Evolutionary conservation across 2,888 invertebrate species (phyloP), one percentile per base, ranked within the genome.

Genomic region (Troides helena): DNA sequence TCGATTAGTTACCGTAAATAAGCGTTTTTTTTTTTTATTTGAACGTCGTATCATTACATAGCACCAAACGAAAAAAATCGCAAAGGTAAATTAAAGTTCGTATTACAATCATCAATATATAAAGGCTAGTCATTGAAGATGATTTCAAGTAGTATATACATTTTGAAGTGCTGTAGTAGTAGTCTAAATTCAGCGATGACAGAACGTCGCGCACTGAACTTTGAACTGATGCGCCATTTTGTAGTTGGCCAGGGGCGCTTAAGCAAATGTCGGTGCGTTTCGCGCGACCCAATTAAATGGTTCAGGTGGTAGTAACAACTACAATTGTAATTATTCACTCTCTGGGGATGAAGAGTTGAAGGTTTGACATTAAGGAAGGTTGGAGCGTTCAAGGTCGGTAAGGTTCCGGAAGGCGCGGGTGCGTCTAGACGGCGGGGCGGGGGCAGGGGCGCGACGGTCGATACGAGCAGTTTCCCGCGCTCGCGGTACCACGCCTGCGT

Each of bases 401-500:
- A 89, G 91, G 92, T 90, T 90, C 91, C 92, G 92, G 91, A 91
- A 92, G 86, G 82, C 82, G 83, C 87, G 88, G 86, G 89, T 86
- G 88, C 89, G 92, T 91, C 91, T 92, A 92, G 92, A 91, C 92
- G 87, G 85, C 80, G 81, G 86, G 74, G 85, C 82, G 86, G 84
- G 86, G 89, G 85, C 81, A 76, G 79, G 85, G 80, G 85, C 84
- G 82, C 77, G 80, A 76, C 85, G 92, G 88, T 92, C 92, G 92
- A 92, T 92, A 91, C 86, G 82, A 85, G 87, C 90, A 87, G 89
- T 90, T 92, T 92, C 92, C 91, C 92, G 92, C 92, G 92, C 90
- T 91, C 81, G 72, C 77, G 77, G 78, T 74, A 81, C 81, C 77
- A 87, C 92, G 92, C 91, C 87, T 91, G 91, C 91, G 92, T 86